Conservation (phyloP, 2,113 vertebrate genomes). For the Semnornis frantzii region DNA sequence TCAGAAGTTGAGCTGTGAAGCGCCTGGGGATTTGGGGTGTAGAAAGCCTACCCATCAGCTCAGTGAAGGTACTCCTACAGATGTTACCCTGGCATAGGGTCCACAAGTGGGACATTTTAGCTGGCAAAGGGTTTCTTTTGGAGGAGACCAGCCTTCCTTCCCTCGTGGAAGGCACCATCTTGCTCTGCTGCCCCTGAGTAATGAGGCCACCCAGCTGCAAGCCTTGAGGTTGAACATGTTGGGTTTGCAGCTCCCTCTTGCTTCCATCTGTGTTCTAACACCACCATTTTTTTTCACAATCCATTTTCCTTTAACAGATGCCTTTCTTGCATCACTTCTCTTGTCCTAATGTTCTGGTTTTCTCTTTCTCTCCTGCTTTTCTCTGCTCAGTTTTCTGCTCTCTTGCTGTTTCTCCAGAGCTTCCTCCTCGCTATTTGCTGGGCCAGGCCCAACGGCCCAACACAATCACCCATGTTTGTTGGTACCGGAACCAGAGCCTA, state of each 20-base stretch:
- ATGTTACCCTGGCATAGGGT: background rate
- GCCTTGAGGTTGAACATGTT: background rate
- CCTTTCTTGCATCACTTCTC: conserved; percentile 13
- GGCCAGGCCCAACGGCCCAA: conserved; percentile 91
- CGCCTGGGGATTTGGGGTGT: background rate
- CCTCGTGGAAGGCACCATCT: background rate
- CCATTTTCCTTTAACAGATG: conserved; percentile 47
- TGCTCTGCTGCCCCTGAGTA: background rate
- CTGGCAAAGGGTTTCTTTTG: background rate
- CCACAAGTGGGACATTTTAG: background rate
- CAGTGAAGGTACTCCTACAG: background rate
- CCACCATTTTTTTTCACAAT: background rate
- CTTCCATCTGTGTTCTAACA: conserved; percentile 15
- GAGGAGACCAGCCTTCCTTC: background rate
- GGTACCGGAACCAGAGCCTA: conserved; percentile 94
- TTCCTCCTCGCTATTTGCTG: conserved; percentile 89
- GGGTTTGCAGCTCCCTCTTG: background rate
- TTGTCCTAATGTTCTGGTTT: conserved; percentile 38
- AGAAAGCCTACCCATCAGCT: fast-evolving
- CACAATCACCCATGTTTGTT: conserved; percentile 95
- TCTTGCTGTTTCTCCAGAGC: conserved; percentile 86
- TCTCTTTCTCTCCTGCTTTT: conserved; percentile 38
- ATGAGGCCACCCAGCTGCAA: background rate
- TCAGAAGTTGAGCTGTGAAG: background rate
- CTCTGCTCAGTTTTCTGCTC: conserved; percentile 83